Percentiles rank a stretch among this genome's conserved stretches.
These are phyloP conservation scores for Cremastinae sp. DNA, from an alignment of 2,888 invertebrate genomes.

Conservation along the genomic window DNA sequence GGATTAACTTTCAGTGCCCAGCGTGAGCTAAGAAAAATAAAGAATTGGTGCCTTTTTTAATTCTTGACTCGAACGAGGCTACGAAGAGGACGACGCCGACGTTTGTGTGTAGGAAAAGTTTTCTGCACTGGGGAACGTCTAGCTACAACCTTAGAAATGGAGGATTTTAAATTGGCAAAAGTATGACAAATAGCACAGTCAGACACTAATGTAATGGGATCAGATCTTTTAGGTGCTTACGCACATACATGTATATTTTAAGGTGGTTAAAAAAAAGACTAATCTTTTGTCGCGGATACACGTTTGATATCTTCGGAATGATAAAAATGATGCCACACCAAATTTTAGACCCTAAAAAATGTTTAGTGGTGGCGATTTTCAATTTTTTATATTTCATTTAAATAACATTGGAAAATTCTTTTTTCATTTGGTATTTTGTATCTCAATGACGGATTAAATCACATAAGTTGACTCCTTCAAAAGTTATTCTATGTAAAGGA, in stretches of 20 bases:
- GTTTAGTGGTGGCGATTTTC: too few relatives aligned
- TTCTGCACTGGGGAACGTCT: conserved; percentile 22
- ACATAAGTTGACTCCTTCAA: too few relatives aligned
- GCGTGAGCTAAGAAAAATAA: conserved; percentile 47
- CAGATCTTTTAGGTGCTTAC: not conserved
- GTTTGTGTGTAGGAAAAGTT: conserved; percentile 35
- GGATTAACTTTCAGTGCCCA: conserved; percentile 32
- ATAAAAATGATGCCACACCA: too few relatives aligned
- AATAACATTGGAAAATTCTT: too few relatives aligned
- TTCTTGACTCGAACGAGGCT: conserved; percentile 2
- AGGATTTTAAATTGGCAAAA: conserved; percentile 39
- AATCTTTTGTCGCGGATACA: too few relatives aligned
- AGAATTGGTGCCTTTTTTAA: conserved; percentile 14
- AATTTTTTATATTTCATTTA: too few relatives aligned
- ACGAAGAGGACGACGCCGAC: conserved; percentile 8
- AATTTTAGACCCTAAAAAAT: too few relatives aligned
- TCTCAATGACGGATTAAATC: too few relatives aligned
- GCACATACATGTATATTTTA: not conserved
- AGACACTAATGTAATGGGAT: conserved; percentile 34
- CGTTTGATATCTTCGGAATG: too few relatives aligned
- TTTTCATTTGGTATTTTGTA: too few relatives aligned
- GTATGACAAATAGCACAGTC: conserved; percentile 14
- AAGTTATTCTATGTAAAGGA: too few relatives aligned
- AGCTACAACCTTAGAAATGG: conserved; percentile 22
- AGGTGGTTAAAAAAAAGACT: too few relatives aligned